Base-by-base conservation (phyloP, 1,140 invertebrate genomes). In the Prorops nasuta region DNA sequence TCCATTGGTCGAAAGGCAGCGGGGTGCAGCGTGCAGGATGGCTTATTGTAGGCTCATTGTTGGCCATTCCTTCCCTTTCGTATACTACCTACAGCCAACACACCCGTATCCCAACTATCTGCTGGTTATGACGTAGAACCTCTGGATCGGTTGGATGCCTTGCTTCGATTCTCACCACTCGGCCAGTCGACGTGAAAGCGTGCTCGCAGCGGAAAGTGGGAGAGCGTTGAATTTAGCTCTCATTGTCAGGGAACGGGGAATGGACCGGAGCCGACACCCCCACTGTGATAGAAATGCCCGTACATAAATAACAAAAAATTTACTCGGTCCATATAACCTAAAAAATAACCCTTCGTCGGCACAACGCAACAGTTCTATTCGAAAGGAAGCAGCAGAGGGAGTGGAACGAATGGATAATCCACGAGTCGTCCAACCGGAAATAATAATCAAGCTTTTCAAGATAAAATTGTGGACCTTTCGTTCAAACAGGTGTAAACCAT, bases 31-130 rank as follows among this genome's bases (percentile, higher is more conserved):
- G n/a, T n/a, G n/a, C n/a, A 51, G 48, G 44, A 48, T 38, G 45
- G 42, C 49, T 54, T 48, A 67, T 68, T 67, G 63, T 68, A 60
- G 44, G 37, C 45, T 69, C 66, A 60, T 67, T 67, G 63, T 69
- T 62, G 57, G 53, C 40, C 55, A 70, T 68, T 68, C 50, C 52
- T 57, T 56, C 53, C 47, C 17, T 51, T 56, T 57, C 50, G 48
- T 60, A 49, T 51, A 46, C 60, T 31, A 31, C 14, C 22, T 41
- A 18, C 10, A 34, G 20, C 3, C n/a, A 42, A 28, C 21, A 46
- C 35, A 28, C 18, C 20, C 38, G 46, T 38, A 34, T 44, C 21
- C n/a, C n/a, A n/a, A n/a, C n/a, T n/a, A n/a, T n/a, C n/a, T n/a
- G n/a, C n/a, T n/a, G n/a, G n/a, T n/a, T n/a, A n/a, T n/a, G n/a